Evolutionary conservation across 2,888 invertebrate species (phyloP), one percentile per base, ranked within the genome.

Genomic region (Nemotelus pantherinus): DNA sequence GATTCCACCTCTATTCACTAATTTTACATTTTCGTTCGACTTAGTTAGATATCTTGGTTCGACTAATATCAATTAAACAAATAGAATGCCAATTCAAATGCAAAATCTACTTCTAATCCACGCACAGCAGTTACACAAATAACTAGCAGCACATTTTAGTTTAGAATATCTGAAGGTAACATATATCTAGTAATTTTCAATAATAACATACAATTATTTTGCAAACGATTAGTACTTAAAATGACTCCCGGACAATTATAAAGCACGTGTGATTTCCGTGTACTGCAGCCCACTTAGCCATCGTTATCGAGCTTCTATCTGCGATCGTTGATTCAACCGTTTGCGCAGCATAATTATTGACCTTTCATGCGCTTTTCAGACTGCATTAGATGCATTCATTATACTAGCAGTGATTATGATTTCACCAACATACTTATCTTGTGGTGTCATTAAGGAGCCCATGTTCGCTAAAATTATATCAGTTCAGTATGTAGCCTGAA

Each of bases 161-260:
- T 25, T 25, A 25, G 0, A 25, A 25, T 25, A 25, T 25, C 25
- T 25, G 25, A 25, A 25, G 25, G 25, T 25, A 25, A 25, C 25
- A 25, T 25, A 25, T 25, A 25, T 25, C 25, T 25, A 25, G 39
- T 63, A 41, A 63, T 63, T 63, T 63, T 7, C 41, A 63, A 41
- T 43, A 63, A 63, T 7, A 63, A 63, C 63, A 7, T 43, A 63
- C 9, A 63, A 63, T 63, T 63, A 63, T 63, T 63, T 50, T 50
- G 50, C 50, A 50, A 50, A 50, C 5, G 5, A 1, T 50, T 9
- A 9, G 50, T 50, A 50, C 9, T 50, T 7, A 50, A 5, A 50
- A 7, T 5, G 6, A 5, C 5, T 50, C 5, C 50, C 50, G 6
- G 50, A 9, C 50, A 50, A 60, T 39, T 43, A 41, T 60, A 43